A percentile compares a stretch with the other conserved stretches of the same genome.
Evolutionary conservation across 1,140 invertebrate species (phyloP).

Genomic region (Tetraneura akinire): DNA sequence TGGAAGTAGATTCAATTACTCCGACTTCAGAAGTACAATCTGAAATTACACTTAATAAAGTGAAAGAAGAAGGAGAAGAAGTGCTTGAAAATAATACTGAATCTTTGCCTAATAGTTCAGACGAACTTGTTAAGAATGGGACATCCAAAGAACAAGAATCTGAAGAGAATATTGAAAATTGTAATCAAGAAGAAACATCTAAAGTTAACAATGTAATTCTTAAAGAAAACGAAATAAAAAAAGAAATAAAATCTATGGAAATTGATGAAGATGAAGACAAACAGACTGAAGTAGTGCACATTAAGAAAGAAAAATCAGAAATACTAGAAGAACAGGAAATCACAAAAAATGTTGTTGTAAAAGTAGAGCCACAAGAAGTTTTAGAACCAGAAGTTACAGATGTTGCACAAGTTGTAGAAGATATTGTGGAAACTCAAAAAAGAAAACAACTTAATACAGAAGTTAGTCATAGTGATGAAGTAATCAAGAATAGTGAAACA

Average conservation of each 20-base stretch:
- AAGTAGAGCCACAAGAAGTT: not conserved
- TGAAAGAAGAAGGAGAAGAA: slow-evolving; percentile 7
- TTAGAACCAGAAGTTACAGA: not conserved
- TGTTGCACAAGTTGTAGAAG: not conserved
- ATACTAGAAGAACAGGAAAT: too few relatives aligned
- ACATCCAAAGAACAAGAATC: not conserved
- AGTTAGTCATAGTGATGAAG: not conserved
- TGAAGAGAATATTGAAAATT: not conserved
- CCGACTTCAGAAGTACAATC: not conserved
- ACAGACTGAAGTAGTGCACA: too few relatives aligned
- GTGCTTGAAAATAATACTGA: not conserved
- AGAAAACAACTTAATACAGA: not conserved
- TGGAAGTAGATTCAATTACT: not conserved
- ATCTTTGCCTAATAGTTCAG: not conserved
- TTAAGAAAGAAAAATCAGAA: too few relatives aligned
- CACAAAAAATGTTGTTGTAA: not conserved
- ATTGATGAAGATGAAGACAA: not conserved
- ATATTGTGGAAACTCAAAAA: not conserved
- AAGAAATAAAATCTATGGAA: not conserved
- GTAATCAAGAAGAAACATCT: not conserved
- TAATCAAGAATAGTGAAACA: not conserved
- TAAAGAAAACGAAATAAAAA: not conserved
- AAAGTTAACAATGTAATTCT: not conserved
- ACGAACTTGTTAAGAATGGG: slow-evolving; percentile 8
- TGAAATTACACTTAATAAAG: not conserved